Percentiles rank a stretch among this genome's conserved stretches.
Conservation (phyloP, 2,888 invertebrate species). For the Encarsia formosa region DNA sequence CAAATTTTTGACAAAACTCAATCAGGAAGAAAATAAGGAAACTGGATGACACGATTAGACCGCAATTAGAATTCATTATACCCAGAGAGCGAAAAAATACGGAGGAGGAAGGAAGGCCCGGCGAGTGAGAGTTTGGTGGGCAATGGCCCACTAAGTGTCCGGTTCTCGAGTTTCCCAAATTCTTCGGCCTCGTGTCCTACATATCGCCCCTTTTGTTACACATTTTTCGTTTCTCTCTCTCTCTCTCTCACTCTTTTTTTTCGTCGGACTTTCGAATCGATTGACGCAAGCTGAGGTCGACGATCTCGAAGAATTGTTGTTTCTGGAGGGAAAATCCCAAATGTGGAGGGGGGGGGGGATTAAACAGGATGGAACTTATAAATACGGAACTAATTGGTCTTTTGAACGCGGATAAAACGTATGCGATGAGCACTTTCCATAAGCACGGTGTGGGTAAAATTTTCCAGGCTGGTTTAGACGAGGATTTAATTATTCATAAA, state of each 20-base stretch:
- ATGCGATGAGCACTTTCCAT: no score
- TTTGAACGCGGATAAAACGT: no score
- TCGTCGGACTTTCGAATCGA: slow-evolving; percentile 14
- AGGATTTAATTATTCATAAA: no score
- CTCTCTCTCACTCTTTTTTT: neutral
- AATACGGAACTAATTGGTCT: slow-evolving; percentile 12
- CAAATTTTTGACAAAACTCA: no score
- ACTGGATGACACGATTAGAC: slow-evolving; percentile 20
- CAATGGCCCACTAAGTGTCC: slow-evolving; percentile 24
- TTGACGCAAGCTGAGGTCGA: neutral
- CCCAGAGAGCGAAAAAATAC: no score
- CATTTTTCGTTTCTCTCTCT: slow-evolving; percentile 6
- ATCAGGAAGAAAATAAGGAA: neutral
- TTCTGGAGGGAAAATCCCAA: no score
- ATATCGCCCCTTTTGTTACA: slow-evolving; percentile 10
- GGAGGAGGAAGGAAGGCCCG: slow-evolving; percentile 16
- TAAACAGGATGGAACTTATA: slow-evolving; percentile 7
- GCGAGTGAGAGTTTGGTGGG: slow-evolving; percentile 22
- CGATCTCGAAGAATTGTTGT: no score
- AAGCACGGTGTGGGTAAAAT: no score
- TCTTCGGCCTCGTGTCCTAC: slow-evolving; percentile 17
- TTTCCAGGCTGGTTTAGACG: no score
- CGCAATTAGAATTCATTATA: slow-evolving; percentile 29
- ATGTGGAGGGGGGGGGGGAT: no score
- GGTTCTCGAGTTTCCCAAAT: slow-evolving; percentile 25